Conservation (phyloP, 35 echinoderm and acorn worm species). For the Apostichopus parvimensis region DNA sequence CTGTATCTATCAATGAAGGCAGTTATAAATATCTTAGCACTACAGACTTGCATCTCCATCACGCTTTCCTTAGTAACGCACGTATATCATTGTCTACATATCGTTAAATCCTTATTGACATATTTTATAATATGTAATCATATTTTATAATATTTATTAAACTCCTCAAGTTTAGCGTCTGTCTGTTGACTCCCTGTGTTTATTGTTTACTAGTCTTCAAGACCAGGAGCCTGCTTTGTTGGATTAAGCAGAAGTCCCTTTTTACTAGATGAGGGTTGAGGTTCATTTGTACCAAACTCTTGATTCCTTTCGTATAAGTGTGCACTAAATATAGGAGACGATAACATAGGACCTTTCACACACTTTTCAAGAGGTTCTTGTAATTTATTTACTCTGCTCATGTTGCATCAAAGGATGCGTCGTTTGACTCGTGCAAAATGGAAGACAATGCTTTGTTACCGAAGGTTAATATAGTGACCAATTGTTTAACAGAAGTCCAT, state of each 20-base stretch:
- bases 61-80: neutral
- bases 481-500: too few relatives aligned
- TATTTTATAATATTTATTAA: neutral
- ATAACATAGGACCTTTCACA: neutral
- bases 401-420: neutral
- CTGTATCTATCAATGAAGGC: too few relatives aligned
- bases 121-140: neutral
- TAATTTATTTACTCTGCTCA: neutral
- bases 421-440: too few relatives aligned
- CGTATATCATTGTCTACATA: neutral
- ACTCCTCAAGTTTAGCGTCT: neutral
- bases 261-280: too few relatives aligned
- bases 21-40: too few relatives aligned
- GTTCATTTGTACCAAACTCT: too few relatives aligned
- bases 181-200: neutral
- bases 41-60: neutral
- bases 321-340: too few relatives aligned
- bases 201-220: neutral
- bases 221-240: conserved; percentile 1
- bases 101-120: neutral
- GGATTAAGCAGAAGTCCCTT: neutral
- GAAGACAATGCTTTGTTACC: too few relatives aligned
- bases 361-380: neutral
- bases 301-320: too few relatives aligned
- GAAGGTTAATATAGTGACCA: too few relatives aligned